phyloP scores from a whole-genome alignment of 2,113 vertebrate genomes.

The Pontoporia blainvillei region DNA sequence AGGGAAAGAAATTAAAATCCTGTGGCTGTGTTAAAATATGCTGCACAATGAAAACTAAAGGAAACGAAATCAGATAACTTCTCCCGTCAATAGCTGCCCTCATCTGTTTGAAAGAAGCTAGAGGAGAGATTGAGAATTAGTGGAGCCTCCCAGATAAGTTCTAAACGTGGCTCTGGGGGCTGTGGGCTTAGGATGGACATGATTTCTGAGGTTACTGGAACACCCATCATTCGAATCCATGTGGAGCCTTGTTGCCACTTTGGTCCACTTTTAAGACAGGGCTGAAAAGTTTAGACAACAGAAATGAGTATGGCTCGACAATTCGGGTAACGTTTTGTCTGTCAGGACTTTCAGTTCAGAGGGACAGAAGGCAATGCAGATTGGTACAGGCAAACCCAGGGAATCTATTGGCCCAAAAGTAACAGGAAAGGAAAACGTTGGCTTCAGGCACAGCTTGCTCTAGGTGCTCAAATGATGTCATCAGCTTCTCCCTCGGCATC shows the following conservation, averaged over 20 bases:
- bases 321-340: too few species aligned
- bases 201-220: too few species aligned
- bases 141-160: background rate
- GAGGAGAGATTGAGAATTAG: fast-evolving
- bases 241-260: background rate
- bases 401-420: background rate
- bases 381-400: background rate
- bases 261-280: background rate
- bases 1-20: background rate
- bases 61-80: too few species aligned
- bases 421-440: background rate
- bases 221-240: background rate
- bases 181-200: fast-evolving
- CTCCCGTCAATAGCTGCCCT: background rate
- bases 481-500: fast-evolving
- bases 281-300: background rate
- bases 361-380: background rate
- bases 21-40: too few species aligned
- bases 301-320: background rate
- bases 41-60: fast-evolving
- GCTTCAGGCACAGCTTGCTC: background rate
- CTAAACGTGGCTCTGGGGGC: background rate
- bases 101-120: background rate
- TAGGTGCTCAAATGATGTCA: background rate
- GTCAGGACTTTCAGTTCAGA: background rate